Base-by-base conservation (phyloP, 1,140 invertebrate genomes). In the Brachionus sp. region DNA sequence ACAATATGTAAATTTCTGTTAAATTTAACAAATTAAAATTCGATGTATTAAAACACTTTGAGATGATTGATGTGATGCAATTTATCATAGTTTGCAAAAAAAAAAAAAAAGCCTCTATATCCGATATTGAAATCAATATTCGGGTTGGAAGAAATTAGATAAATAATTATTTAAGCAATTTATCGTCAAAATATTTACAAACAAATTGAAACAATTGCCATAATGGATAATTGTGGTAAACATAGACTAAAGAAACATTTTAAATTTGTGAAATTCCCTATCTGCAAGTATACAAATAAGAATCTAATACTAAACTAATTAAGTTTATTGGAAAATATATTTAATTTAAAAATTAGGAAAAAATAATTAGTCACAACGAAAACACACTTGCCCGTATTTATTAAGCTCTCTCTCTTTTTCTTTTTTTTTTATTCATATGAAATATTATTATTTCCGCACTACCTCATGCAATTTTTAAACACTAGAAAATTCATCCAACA, bases 81-180 rank as follows among this genome's bases (percentile, higher is more conserved):
- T 57, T 57, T 57, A 57, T 57, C 16, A 57, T 57, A 57, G 50
- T 23, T 57, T 7, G 19, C n/a, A 23, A 19, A 57, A 57, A 19
- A 29, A 29, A 29, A 29, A 29, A 29, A 29, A 29, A 10, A 57
- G 19, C 13, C 50, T 19, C 7, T 57, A 57, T 57, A 57, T 57
- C 50, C 16, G n/a, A 10, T 57, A 57, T 57, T 57, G 50, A 57
- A 57, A 57, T 57, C 50, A 57, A 13, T 57, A 57, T 57, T 9
- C n/a, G 50, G 50, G 50, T 23, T 57, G 4, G 19, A 16, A 57
- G 19, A 57, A 57, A 57, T 50, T 5, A 50, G 16, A 50, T 16
- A 57, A 57, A 57, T 57, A 57, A 57, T 57, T 57, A 57, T 57
- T 57, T 57, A 57, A 57, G 50, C 50, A 57, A 57, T 57, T 57